These are phyloP conservation scores for Rhagoletis pomonella DNA, from an alignment of 1,140 invertebrate species.

Conservation along the genomic window DNA sequence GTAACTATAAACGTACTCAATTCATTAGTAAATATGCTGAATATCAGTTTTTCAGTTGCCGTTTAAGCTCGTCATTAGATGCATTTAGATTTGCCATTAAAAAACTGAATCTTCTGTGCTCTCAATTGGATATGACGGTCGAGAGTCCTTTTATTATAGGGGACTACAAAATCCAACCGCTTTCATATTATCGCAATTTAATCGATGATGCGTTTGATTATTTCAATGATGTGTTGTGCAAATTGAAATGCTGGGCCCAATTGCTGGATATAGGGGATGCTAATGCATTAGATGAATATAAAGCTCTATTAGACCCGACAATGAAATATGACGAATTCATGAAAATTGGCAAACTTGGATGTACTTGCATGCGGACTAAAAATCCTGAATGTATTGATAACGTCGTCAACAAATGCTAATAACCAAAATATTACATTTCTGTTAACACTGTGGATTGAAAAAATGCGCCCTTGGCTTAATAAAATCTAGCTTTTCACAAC, in stretches of 20 bases:
- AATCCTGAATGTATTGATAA: background rate
- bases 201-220: slow-evolving; percentile 52
- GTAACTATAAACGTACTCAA: background rate
- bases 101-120: slow-evolving; percentile 20
- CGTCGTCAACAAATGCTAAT: slow-evolving; percentile 2
- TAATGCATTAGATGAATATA: slow-evolving; percentile 54
- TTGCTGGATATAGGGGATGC: slow-evolving; percentile 54
- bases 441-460: too few relatives aligned
- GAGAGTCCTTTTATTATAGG: slow-evolving; percentile 54
- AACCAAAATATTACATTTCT: background rate
- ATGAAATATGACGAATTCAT: slow-evolving; percentile 40
- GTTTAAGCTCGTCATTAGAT: background rate
- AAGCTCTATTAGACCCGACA: background rate
- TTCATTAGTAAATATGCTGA: slow-evolving; percentile 33
- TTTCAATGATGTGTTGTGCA: slow-evolving; percentile 39
- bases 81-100: background rate
- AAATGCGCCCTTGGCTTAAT: too few relatives aligned
- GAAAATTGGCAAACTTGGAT: background rate
- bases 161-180: background rate
- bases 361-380: slow-evolving; percentile 50
- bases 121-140: slow-evolving; percentile 51
- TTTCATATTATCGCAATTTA: slow-evolving; percentile 27
- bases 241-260: slow-evolving; percentile 54
- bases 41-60: slow-evolving; percentile 50
- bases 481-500: too few relatives aligned